Percentiles rank a stretch among this genome's conserved stretches.
phyloP scores from a whole-genome alignment of 1,140 invertebrate genomes.

The Sipha flava region DNA sequence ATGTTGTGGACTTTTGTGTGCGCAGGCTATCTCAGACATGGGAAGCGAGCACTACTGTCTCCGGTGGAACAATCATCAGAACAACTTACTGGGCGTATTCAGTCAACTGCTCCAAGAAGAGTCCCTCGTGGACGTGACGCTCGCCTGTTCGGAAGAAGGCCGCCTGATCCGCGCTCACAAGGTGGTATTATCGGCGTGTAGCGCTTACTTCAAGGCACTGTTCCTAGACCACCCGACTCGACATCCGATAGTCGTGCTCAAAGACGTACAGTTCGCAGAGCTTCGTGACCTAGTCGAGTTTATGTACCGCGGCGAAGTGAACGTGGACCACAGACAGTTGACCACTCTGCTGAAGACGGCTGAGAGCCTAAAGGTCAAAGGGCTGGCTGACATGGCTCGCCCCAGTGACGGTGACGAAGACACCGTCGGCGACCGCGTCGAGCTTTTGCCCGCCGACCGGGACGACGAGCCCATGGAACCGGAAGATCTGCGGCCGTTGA shows the following conservation, averaged over 20 bases:
- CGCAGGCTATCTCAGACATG: conserved; percentile 81
- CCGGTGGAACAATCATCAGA: conserved; percentile 94
- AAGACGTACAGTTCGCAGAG: conserved; percentile 83
- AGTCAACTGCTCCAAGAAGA: conserved; percentile 88
- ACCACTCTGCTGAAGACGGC: conserved; percentile 84
- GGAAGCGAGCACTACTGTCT: conserved; percentile 93
- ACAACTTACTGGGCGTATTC: conserved; percentile 87
- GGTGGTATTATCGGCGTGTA: conserved; percentile 88
- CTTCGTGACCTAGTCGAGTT: conserved; percentile 85
- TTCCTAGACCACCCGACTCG: conserved; percentile 81
- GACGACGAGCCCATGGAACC: conserved; percentile 37
- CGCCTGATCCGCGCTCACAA: conserved; percentile 89
- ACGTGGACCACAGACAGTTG: conserved; percentile 85
- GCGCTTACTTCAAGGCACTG: conserved; percentile 84
- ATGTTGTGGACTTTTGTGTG: neutral
- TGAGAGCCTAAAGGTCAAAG: conserved; percentile 83
- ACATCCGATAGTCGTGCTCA: conserved; percentile 86
- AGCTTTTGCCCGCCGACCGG: conserved; percentile 43
- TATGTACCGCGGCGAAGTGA: conserved; percentile 94
- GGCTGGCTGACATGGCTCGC: conserved; percentile 82
- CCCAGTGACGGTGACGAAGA: conserved; percentile 30
- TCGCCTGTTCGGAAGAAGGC: conserved; percentile 89
- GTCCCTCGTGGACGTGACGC: conserved; percentile 88
- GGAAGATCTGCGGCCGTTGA: conserved; percentile 16
- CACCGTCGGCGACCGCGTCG: conserved; percentile 36